Conservation (phyloP, 2,797 vertebrate species). For the Epinephelus coioides region DNA sequence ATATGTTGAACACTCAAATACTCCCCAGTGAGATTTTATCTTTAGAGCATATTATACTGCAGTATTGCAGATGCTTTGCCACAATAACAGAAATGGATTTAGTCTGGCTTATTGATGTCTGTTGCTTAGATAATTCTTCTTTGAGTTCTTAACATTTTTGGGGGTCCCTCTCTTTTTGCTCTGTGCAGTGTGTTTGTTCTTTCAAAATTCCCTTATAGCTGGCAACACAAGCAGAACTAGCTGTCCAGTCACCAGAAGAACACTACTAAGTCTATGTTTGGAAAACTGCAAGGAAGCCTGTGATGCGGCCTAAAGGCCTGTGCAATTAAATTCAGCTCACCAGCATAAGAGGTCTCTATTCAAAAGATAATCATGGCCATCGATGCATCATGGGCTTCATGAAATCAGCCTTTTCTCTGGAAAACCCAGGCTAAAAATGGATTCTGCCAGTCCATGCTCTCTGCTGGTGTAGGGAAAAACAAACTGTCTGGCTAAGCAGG, state of each 20-base stretch:
- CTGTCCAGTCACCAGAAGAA: background rate
- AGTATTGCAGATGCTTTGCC: background rate
- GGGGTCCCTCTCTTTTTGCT: background rate
- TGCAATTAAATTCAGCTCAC: constrained; percentile 29
- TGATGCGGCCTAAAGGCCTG: constrained; percentile 24
- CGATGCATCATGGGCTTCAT: constrained; percentile 4
- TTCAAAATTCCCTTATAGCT: background rate
- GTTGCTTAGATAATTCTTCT: background rate
- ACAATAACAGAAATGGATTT: constrained; percentile 8
- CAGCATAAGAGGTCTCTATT: constrained; percentile 12
- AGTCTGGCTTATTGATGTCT: background rate
- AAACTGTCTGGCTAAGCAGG: constrained; percentile 16
- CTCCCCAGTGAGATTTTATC: background rate
- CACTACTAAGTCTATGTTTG: constrained; percentile 29
- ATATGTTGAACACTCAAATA: too few relatives aligned
- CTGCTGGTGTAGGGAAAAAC: constrained; percentile 15
- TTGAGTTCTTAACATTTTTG: background rate
- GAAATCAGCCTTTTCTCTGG: constrained; percentile 12
- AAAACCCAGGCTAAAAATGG: constrained; percentile 9
- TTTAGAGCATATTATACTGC: background rate
- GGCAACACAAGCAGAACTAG: constrained; percentile 12
- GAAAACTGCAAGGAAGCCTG: constrained; percentile 32
- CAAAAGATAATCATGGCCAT: constrained; percentile 13
- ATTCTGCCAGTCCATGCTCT: constrained; percentile 6
- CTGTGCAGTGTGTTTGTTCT: background rate